Evolutionary conservation across 2,113 vertebrate genomes (phyloP).

Genomic region (Cygnus buccinator): DNA sequence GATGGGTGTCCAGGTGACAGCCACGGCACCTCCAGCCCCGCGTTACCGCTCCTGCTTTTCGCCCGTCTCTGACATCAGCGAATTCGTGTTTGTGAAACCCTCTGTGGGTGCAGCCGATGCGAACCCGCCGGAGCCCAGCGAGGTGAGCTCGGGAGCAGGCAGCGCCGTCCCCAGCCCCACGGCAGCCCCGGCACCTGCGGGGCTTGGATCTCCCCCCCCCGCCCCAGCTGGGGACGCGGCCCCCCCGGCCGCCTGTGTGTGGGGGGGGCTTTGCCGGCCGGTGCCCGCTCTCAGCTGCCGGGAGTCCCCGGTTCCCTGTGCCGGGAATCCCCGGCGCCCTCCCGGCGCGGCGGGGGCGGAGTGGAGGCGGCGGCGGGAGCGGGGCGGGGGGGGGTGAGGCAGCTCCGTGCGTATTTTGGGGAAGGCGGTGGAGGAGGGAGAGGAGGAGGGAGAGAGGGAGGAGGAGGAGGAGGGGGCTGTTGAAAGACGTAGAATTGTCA

Average conservation of each 20-base stretch:
- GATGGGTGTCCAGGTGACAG: constrained; percentile 73
- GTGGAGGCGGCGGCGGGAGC: neutral
- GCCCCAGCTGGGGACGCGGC: neutral
- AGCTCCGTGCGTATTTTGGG: constrained; percentile 37
- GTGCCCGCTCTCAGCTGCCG: neutral
- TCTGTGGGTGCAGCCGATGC: constrained; percentile 27
- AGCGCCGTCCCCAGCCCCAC: neutral
- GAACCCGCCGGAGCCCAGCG: constrained; percentile 25
- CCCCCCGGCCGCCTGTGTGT: neutral
- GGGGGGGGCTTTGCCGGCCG: neutral
- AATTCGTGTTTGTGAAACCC: constrained; percentile 84
- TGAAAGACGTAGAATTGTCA: constrained; percentile 59
- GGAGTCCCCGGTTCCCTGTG: neutral
- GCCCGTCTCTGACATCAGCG: constrained; percentile 85
- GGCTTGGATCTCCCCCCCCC: neutral
- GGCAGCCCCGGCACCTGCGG: neutral
- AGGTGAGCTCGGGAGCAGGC: constrained; percentile 67
- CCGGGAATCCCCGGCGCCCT: constrained; percentile 20
- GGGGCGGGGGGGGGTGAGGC: neutral
- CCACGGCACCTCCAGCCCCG: constrained; percentile 78
- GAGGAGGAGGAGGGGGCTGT: constrained; percentile 16
- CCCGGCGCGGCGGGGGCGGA: neutral
- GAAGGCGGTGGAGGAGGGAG: neutral
- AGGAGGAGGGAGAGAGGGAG: neutral
- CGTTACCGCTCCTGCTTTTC: constrained; percentile 85